Conservation (phyloP, 2,113 vertebrate genomes). For the Gopherus evgoodei region DNA sequence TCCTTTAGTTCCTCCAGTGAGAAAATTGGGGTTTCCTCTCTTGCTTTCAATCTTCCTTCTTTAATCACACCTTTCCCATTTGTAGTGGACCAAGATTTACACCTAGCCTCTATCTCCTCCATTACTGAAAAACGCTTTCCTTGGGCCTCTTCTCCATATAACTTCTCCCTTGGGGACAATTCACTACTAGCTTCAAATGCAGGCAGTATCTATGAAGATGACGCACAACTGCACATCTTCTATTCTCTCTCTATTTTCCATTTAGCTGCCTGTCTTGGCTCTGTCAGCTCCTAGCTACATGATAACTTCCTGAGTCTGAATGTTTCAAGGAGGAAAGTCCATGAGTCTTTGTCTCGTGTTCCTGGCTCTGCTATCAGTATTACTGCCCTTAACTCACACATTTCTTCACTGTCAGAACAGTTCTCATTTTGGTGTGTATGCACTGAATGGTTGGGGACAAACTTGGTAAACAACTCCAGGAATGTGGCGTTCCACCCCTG, state of each 20-base stretch:
- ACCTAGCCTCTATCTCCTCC: neutral
- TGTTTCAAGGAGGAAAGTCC: neutral
- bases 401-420: neutral
- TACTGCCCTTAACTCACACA: neutral
- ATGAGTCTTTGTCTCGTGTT: neutral
- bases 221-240: neutral
- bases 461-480: neutral
- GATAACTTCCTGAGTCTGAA: neutral
- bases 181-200: neutral
- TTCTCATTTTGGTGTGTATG: neutral
- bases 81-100: neutral
- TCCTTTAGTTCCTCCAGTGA: neutral
- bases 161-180: neutral
- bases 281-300: neutral
- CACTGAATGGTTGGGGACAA: neutral
- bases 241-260: neutral
- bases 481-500: neutral
- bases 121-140: neutral
- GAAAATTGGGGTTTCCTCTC: neutral
- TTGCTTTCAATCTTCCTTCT: neutral
- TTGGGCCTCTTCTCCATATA: neutral
- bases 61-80: neutral
- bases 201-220: neutral
- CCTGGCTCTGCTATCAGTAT: neutral
- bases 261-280: neutral